phyloP scores from a whole-genome alignment of 1,140 invertebrate species.

The Cotesia typhae region DNA sequence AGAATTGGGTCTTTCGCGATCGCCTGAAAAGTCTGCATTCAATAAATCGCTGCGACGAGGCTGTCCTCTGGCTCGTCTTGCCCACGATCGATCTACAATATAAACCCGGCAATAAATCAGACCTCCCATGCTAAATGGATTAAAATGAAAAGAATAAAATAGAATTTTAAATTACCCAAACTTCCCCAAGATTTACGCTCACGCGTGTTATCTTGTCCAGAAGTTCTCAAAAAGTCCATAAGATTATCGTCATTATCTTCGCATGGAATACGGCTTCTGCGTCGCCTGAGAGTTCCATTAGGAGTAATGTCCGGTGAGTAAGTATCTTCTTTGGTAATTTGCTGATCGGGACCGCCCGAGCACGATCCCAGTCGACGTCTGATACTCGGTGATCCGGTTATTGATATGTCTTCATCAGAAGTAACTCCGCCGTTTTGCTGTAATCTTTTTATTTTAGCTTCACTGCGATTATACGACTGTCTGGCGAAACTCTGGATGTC shows the following conservation, averaged over 20 bases:
- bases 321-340: constrained; percentile 71
- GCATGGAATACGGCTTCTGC: constrained; percentile 81
- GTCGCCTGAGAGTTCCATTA: constrained; percentile 83
- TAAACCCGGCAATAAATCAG: not conserved
- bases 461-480: constrained; percentile 60
- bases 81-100: constrained; percentile 83
- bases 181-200: constrained; percentile 88
- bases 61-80: constrained; percentile 78
- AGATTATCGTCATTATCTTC: constrained; percentile 86
- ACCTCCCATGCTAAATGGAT: not conserved
- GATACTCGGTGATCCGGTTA: constrained; percentile 74
- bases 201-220: constrained; percentile 76
- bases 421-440: constrained; percentile 64
- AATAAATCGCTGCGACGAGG: constrained; percentile 74
- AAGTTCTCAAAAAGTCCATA: constrained; percentile 84
- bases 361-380: constrained; percentile 75
- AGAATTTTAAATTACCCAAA: constrained; percentile 67
- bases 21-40: constrained; percentile 74
- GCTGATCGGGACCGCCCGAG: constrained; percentile 65
- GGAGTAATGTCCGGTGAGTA: constrained; percentile 87
- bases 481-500: constrained; percentile 75
- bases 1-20: constrained; percentile 78
- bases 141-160: constrained; percentile 18
- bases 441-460: constrained; percentile 65
- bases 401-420: constrained; percentile 73